Base-by-base conservation (phyloP, 2,888 invertebrate species). In the Tetranychus truncatus region DNA sequence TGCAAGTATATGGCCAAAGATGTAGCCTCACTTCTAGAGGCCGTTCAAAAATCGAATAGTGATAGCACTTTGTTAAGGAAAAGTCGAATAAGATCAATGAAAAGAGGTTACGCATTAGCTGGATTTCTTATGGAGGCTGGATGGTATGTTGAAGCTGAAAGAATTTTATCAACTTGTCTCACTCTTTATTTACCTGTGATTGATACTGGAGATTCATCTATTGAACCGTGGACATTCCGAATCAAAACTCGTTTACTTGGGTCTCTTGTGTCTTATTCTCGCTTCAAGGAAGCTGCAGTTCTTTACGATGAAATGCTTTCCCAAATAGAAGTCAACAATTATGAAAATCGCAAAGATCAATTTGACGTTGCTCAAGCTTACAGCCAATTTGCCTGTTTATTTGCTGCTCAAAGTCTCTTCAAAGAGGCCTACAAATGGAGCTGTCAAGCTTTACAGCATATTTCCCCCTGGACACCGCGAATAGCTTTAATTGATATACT, bases 321-420 rank as follows among this genome's bases (percentile, higher is more conserved):
- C 20, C 20, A n/a, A 8, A 72, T 72, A n/a, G 72, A 72, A 6
- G 72, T 34, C 15, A 45, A 45, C 21, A 20, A 45, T 34, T 44
- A 45, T n/a, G 44, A 4, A 4, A n/a, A 45, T 24, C 11, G 15
- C 9, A 15, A 15, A 34, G 45, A 44, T 3, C 6, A 44, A 45
- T 75, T 69, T 45, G 71, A 75, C 18, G 21, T 75, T 45, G 89
- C 92, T 79, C 88, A 89, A 74, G 85, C 91, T 69, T 92, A 89
- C 83, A 88, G 89, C 79, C 91, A 92, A 84, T 89, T 91, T 83
- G 91, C 92, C 80, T 86, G 88, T 79, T 86, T 92, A 81, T 89
- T 88, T 85, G 92, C 91, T 84, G 88, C 89, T 81, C 88, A 89
- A 81, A 91, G 91, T 84, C 90, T 91, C 85, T 94, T 92, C 84